Conservation (phyloP, 2,888 invertebrate species). For the Microdon myrmicae region DNA sequence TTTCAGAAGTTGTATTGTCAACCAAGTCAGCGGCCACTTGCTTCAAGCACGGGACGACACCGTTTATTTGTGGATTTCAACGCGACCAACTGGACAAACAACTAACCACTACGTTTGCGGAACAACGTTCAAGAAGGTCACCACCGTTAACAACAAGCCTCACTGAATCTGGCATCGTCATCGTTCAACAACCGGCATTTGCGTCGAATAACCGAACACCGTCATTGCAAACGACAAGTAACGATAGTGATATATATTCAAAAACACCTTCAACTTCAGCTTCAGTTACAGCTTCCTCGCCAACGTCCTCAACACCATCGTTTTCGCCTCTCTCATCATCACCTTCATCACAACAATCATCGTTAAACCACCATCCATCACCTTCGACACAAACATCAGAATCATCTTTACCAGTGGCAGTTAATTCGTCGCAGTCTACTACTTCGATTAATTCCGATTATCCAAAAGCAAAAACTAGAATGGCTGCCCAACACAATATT, state of each 20-base stretch:
- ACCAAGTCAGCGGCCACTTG: conserved; percentile 59
- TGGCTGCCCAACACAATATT: conserved; percentile 55
- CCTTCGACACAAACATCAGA: conserved; percentile 20
- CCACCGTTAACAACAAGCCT: no score
- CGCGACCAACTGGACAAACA: conserved; percentile 47
- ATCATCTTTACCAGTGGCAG: conserved; percentile 17
- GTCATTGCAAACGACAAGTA: no score
- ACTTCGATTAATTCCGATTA: conserved; percentile 28
- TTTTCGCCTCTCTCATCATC: no score
- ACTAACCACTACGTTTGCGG: no score
- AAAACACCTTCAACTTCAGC: no score
- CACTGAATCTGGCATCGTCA: no score
- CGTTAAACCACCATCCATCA: conserved; percentile 41
- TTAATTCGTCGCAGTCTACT: conserved; percentile 27
- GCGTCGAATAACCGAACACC: no score
- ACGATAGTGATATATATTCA: no score
- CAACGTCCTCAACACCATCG: no score
- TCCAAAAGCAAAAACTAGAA: conserved; percentile 42
- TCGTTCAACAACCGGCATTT: no score
- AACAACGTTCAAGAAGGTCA: no score
- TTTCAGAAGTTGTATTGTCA: conserved; percentile 66
- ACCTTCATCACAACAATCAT: conserved; percentile 25
- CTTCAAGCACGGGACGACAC: conserved; percentile 54
- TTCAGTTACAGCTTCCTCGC: no score
- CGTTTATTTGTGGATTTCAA: conserved; percentile 56